Evolutionary conservation across 2,888 invertebrate genomes (phyloP).

Genomic region (Tenthredo distinguenda): DNA sequence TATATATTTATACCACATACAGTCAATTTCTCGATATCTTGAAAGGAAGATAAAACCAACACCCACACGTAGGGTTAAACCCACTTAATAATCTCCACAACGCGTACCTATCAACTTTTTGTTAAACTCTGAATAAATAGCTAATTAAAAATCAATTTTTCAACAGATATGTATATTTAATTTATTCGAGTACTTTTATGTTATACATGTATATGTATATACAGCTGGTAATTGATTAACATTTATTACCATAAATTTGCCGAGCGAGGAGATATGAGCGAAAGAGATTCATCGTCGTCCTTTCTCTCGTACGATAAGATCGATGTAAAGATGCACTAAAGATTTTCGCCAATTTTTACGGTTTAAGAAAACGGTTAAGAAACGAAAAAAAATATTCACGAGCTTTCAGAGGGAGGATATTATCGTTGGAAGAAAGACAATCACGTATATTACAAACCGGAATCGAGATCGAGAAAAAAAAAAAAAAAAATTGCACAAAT

Average conservation of each 20-base stretch:
- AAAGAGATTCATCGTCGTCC: neutral
- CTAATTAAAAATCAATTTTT: conserved; percentile 26
- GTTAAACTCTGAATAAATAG: neutral
- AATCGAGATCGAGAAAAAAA: neutral
- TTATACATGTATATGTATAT: neutral
- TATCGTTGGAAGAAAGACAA: neutral
- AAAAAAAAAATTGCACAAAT: neutral
- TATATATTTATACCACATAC: neutral
- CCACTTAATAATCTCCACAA: neutral
- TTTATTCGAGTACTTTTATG: neutral
- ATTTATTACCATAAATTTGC: conserved; percentile 22
- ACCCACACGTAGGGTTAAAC: neutral
- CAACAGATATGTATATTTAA: conserved; percentile 1
- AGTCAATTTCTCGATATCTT: neutral
- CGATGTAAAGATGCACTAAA: neutral
- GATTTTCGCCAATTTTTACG: neutral
- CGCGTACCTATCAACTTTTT: neutral
- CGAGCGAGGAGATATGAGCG: neutral
- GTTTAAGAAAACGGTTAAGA: neutral
- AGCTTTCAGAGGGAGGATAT: neutral
- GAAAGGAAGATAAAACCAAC: neutral
- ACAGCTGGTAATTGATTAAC: conserved; percentile 27
- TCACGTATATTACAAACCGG: neutral
- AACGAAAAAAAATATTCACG: neutral
- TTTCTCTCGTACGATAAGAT: conserved; percentile 18